Conservation (phyloP, 1,140 invertebrate species). For the Polypedilum vanderplanki region DNA sequence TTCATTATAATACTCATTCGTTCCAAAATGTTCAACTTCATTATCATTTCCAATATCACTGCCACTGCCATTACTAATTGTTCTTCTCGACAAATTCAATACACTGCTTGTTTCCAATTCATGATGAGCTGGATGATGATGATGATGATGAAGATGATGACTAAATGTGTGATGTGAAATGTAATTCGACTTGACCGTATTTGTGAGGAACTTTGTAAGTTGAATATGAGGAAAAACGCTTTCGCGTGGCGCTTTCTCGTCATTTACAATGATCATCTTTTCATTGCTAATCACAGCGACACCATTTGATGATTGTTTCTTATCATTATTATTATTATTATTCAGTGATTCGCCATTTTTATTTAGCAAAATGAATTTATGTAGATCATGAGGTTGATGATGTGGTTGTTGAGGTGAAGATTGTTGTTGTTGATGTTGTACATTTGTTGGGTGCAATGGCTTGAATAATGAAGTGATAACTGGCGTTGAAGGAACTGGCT, state of each 20-base stretch:
- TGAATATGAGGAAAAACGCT: conserved; percentile 14
- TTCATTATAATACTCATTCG: conserved; percentile 24
- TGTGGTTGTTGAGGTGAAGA: neutral
- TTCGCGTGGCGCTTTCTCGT: neutral
- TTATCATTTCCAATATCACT: conserved; percentile 28
- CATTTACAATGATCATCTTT: neutral
- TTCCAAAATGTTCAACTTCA: conserved; percentile 22
- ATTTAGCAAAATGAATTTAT: conserved; percentile 24
- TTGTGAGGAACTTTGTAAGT: neutral
- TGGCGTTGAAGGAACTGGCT: conserved; percentile 37
- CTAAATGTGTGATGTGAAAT: conserved; percentile 9
- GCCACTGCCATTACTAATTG: conserved; percentile 32
- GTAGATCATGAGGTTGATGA: conserved; percentile 26
- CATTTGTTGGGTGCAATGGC: conserved; percentile 25
- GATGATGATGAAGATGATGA: conserved; percentile 28
- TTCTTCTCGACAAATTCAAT: conserved; percentile 57
- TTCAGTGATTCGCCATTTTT: conserved; percentile 22
- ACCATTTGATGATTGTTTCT: neutral
- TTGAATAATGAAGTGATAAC: conserved; percentile 21
- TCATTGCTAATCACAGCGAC: conserved; percentile 7
- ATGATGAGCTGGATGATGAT: conserved; percentile 9
- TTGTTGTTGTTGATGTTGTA: conserved; percentile 8
- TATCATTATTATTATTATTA: conserved; percentile 13
- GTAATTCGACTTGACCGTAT: neutral
- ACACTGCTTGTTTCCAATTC: conserved; percentile 40